phyloP scores from a whole-genome alignment of 2,888 invertebrate genomes.

The Eupithecia inturbata region DNA sequence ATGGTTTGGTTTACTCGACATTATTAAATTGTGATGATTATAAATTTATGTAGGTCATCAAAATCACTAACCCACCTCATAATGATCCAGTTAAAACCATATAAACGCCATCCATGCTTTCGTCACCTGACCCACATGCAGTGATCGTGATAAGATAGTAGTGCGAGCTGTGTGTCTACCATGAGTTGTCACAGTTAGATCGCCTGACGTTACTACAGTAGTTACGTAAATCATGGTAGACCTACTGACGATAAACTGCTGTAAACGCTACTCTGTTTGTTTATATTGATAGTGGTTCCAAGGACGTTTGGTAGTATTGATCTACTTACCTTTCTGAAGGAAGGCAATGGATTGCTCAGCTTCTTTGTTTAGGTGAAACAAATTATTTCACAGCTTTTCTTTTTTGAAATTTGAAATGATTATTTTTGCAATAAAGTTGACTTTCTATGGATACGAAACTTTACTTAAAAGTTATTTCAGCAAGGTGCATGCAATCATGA shows the following conservation, averaged over 20 bases:
- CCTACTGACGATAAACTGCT: too few relatives aligned
- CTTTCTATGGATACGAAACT: background rate
- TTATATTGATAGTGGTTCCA: constrained; percentile 54
- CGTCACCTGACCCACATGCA: constrained; percentile 63
- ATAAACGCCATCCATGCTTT: constrained; percentile 47
- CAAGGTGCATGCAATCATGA: background rate
- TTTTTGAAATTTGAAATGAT: background rate
- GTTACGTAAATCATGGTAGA: too few relatives aligned
- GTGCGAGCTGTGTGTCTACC: too few relatives aligned
- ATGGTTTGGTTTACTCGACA: background rate
- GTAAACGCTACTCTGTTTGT: constrained; percentile 48
- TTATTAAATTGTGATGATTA: background rate
- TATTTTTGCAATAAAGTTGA: background rate
- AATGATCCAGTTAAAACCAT: constrained; percentile 30
- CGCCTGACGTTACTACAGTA: too few relatives aligned
- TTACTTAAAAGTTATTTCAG: background rate
- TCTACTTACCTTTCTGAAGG: constrained; percentile 26
- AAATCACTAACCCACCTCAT: constrained; percentile 20
- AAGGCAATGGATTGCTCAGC: background rate
- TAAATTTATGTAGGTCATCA: constrained; percentile 15
- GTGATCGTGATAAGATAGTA: constrained; percentile 58
- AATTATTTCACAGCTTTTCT: background rate
- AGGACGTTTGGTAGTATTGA: constrained; percentile 40
- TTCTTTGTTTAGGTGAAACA: background rate
- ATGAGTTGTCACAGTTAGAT: too few relatives aligned